Evolutionary conservation across 2,888 invertebrate genomes (phyloP).

Genomic region (Prenolepis imparis): DNA sequence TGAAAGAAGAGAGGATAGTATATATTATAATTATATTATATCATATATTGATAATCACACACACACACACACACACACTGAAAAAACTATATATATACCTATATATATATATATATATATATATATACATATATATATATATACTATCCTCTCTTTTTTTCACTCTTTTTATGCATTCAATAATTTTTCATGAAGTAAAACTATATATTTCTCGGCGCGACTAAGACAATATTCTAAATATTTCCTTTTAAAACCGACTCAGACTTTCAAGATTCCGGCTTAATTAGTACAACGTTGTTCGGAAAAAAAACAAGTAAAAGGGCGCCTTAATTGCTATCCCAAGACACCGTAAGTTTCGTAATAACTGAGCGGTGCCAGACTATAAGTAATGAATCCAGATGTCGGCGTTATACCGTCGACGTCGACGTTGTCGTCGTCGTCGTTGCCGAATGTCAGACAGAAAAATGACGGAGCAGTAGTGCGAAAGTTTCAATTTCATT

Average conservation of each 20-base stretch:
- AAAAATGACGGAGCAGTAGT: conserved; percentile 77
- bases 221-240: neutral
- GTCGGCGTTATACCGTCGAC: conserved; percentile 70
- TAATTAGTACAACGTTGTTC: conserved; percentile 74
- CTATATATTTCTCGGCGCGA: neutral
- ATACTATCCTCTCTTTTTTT: neutral
- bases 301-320: conserved; percentile 65
- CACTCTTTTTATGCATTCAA: neutral
- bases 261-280: conserved; percentile 59
- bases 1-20: too few relatives aligned
- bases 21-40: too few relatives aligned
- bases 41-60: too few relatives aligned
- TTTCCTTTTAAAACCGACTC: conserved; percentile 10
- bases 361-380: conserved; percentile 73
- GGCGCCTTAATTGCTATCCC: conserved; percentile 76
- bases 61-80: too few relatives aligned
- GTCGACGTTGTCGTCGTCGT: conserved; percentile 65
- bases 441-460: conserved; percentile 71
- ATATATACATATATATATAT: too few relatives aligned
- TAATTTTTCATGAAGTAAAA: conserved; percentile 11
- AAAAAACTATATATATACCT: too few relatives aligned
- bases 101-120: too few relatives aligned
- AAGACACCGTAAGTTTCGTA: conserved; percentile 78
- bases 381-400: conserved; percentile 81
- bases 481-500: conserved; percentile 67